These are phyloP conservation scores for Galeopterus variegatus DNA, from an alignment of 2,113 vertebrate species.

Conservation along the genomic window DNA sequence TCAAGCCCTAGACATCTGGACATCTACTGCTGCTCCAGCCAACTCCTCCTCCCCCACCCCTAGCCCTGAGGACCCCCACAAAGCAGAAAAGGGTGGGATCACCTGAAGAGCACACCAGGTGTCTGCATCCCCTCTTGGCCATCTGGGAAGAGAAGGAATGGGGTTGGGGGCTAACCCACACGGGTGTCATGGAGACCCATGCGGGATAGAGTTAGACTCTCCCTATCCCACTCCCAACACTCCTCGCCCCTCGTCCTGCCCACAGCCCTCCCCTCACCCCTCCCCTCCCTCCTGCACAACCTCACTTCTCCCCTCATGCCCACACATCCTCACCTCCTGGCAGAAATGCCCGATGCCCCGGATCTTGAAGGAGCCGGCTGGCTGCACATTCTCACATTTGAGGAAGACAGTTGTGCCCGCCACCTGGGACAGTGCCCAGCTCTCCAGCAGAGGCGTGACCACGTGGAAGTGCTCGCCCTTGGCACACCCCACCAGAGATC, in stretches of 20 bases:
- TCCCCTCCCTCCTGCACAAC: background rate
- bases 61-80: background rate
- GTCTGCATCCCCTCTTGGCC: conserved; percentile 90
- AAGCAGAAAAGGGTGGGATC: background rate
- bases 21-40: too few relatives aligned
- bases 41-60: background rate
- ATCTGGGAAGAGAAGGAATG: conserved; percentile 86
- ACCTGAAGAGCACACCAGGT: conserved; percentile 96
- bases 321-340: conserved; percentile 89
- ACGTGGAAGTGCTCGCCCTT: conserved; percentile 87
- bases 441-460: conserved; percentile 92
- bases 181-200: background rate
- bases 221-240: background rate
- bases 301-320: conserved; percentile 74
- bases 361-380: conserved; percentile 96
- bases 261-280: background rate
- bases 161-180: background rate
- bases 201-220: background rate
- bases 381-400: conserved; percentile 95
- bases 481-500: accelerated
- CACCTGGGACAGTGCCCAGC: conserved; percentile 89
- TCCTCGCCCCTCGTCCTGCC: accelerated
- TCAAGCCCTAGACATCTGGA: background rate
- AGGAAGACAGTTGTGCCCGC: conserved; percentile 91
- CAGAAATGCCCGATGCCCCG: conserved; percentile 95